Evolutionary conservation across 2,888 invertebrate species (phyloP), one percentile per base, ranked within the genome.

Genomic region (Megastigmus dorsalis): DNA sequence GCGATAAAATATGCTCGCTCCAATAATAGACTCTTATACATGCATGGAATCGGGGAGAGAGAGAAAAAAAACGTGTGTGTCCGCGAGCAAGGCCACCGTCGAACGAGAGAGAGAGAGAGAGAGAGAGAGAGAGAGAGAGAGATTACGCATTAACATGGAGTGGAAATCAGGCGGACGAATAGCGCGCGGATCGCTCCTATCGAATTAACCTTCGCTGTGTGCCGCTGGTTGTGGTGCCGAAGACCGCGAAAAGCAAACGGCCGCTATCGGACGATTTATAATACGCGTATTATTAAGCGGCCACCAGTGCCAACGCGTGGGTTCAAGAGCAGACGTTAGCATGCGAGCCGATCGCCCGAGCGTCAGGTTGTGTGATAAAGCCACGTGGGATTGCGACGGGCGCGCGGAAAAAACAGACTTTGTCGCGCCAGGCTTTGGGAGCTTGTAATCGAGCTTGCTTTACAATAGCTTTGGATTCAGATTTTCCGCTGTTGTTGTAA

Each of bases 171-270:
- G 20, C 59, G 59, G 36, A n/a, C 43, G 43, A 13, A 5, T 2
- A 59, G 26, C 10, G n/a, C 26, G 36, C 7, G 4, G 48, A 63
- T 68, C 52, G 38, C 59, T 62, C 69, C 71, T 77, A 77, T 76
- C 79, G 69, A 76, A 67, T 77, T 78, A 74, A 77, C 76, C 77
- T 79, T 77, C 77, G 76, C 23, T 67, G 23, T 18, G n/a, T n/a
- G n/a, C n/a, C n/a, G 26, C n/a, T 28, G 5, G 28, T 33, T n/a
- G n/a, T n/a, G 13, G 62, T 55, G 36, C n/a, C 18, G 43, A 63
- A 65, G 69, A 59, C 33, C 72, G n/a, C n/a, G n/a, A n/a, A n/a
- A n/a, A n/a, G n/a, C n/a, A n/a, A n/a, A n/a, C n/a, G 20, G 20
- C 26, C n/a, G 75, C 68, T 75, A 75, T 74, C 74, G 67, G 68